Base-by-base conservation (phyloP, 2,113 vertebrate species). In the Odontesthes bonariensis region DNA sequence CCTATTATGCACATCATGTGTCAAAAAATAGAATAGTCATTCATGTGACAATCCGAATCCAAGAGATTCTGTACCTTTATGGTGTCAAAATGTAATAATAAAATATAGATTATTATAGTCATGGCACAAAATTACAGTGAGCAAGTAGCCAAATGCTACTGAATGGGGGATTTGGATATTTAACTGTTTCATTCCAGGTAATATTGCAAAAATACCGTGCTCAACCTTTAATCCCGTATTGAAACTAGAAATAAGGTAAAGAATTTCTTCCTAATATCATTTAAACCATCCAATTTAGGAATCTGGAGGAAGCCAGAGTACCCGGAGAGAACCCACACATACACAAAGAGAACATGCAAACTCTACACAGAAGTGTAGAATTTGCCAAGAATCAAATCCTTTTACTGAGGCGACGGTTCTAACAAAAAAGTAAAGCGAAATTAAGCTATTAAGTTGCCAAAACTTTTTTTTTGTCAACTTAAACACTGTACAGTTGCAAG, bases 1-100 rank as follows among this genome's bases (percentile, higher is more conserved):
- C 81, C 75, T 74, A 89, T 92, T 88, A 88, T 75, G 78, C 82
- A 78, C 79, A 87, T 86, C 87, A 86, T 88, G 77, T 87, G 84
- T 90, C 87, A 88, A 88, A 90, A 89, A 88, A 89, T 86, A 85
- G 81, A 86, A 70, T 68, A 82, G 77, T 84, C 77, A 83, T 88
- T 89, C 83, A 80, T 73, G 52, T 66, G 80, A 79, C 82, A 69
- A 79, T 82, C 77, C 77, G 61, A 13, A 54, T 67, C 77, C 85
- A 77, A 83, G 78, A 84, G 82, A 87, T 86, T 75, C 58, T 72
- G 64, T 65, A 67, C 81, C 72, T 86, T 83, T 88, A 73, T 83
- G 75, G 69, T 55, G 81, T 88, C 77, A 75, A 62, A 81, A 84
- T 69, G 61, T 78, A 63, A 85, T 81, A 84, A 88, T 88, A 76